Evolutionary conservation across 2,113 vertebrate species (phyloP), one percentile per base, ranked within the genome.

Genomic region (Scortum barcoo): DNA sequence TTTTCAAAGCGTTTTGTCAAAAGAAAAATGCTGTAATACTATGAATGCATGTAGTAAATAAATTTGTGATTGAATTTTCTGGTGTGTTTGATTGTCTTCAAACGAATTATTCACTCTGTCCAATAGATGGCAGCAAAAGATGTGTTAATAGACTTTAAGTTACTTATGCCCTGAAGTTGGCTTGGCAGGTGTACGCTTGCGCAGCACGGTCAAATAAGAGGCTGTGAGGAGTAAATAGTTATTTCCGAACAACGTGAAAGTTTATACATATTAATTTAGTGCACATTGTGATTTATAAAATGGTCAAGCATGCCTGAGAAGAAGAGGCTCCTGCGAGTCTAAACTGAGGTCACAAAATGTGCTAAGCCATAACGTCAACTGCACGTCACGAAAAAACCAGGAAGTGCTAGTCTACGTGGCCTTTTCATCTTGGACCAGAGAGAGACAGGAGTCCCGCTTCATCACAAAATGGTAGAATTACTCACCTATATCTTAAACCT

Each of bases 1-100:
- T 66, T 89, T 90, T 66, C 48, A 83, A 78, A 61, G 57, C 54
- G 40, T 69, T 76, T 89, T 85, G 67, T 72, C 65, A 36, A 88
- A 83, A 36, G 86, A 83, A 70, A 79, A 61, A 82, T 91, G 74
- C 84, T 93, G 88, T 91, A 89, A 90, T 93, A 94, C 85, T 88
- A 90, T 88, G 81, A 91, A 91, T 86, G 88, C 91, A 91, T 90
- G 81, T 81, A 65, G 85, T 89, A 78, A 94, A 95, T 94, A 95
- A 91, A 94, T 87, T 88, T 87, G 63, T 92, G 87, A 92, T 88
- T 90, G 30, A 78, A 88, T 69, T 67, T 80, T 30, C 36, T 71
- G 72, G 12, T 66, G 53, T 46, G 36, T 56, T 75, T 80, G 3
- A 54, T 54, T 73, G 14, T 26, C 14, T 50, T 1, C 28, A 22